Evolutionary conservation across 2,888 invertebrate genomes (phyloP), one percentile per base, ranked within the genome.

Genomic region (Drosophila vallismaia): DNA sequence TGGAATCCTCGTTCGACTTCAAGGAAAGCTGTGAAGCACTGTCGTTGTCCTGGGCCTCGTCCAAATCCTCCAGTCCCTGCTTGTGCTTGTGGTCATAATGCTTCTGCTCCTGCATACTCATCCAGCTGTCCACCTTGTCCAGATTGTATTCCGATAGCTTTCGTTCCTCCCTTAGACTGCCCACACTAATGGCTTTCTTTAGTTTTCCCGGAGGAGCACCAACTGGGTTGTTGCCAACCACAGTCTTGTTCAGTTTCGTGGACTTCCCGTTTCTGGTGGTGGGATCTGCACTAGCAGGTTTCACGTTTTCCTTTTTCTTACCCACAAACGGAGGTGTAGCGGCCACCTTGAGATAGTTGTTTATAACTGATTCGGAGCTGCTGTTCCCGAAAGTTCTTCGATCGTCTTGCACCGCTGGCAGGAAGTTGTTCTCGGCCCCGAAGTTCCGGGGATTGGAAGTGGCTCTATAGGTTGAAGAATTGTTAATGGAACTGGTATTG

Each of bases 71-170:
- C 6, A 87, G 29, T 1, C 79, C 76, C 59, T 71, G 76, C 10
- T 86, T 84, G 28, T 70, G 78, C 45, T 77, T 48, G n/a, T 71
- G 62, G 4, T 83, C 76, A 8, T 77, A 80, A 10, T 75, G 72
- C 28, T 80, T 73, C 40, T 84, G 82, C 46, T 88, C 88, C 59
- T 92, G 90, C 75, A 91, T 87, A 7, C 92, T 91, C 91, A 92
- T 92, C 92, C 92, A 92, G 59, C 90, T 91, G 55, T 92, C 92
- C 31, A 92, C 89, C 76, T 92, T 91, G 64, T 92, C 92, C 64
- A 92, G 77, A 76, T 92, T 90, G 60, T 92, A 92, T 59, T 92
- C 91, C 51, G 87, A 89, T 4, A 92, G 68, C 67, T 90, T 91
- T 0, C 90, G 86, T 55, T 92, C 91, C 64, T 92, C 90, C 1